These are phyloP conservation scores for Drosophila mayaguana DNA, from an alignment of 2,888 invertebrate genomes.

Conservation along the genomic window DNA sequence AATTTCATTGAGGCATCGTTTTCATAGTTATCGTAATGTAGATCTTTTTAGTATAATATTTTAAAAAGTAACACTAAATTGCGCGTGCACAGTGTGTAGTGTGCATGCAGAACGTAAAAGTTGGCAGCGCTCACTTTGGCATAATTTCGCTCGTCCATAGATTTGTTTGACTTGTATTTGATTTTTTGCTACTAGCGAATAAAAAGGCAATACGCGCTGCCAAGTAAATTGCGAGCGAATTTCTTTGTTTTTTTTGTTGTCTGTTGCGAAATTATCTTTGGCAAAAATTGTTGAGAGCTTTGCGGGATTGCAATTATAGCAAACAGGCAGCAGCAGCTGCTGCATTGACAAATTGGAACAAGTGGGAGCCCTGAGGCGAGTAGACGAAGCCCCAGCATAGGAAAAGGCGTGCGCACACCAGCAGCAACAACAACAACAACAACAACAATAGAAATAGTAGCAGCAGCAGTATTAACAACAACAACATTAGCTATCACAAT, in stretches of 20 bases:
- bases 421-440: constrained; percentile 37
- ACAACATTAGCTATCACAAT: constrained; percentile 11
- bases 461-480: constrained; percentile 41
- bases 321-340: constrained; percentile 52
- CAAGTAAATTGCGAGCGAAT: constrained; percentile 16
- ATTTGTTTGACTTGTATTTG: constrained; percentile 51
- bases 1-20: not conserved
- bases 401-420: constrained; percentile 61
- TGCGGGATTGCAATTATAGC: constrained; percentile 30
- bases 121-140: constrained; percentile 51
- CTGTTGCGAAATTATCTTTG: not conserved
- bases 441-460: constrained; percentile 6
- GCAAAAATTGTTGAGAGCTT: constrained; percentile 11
- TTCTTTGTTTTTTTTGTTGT: constrained; percentile 9
- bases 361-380: constrained; percentile 67
- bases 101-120: constrained; percentile 26
- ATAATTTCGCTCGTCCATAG: constrained; percentile 44
- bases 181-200: constrained; percentile 33
- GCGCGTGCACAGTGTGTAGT: not conserved
- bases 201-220: constrained; percentile 16
- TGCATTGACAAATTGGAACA: constrained; percentile 60
- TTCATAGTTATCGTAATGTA: constrained; percentile 1
- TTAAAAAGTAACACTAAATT: not conserved
- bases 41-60: not conserved
- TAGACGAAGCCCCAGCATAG: constrained; percentile 60